Percentiles rank a stretch among this genome's conserved stretches.
These are phyloP conservation scores for Coelinius sp. DNA, from an alignment of 2,888 invertebrate genomes.

Conservation along the genomic window DNA sequence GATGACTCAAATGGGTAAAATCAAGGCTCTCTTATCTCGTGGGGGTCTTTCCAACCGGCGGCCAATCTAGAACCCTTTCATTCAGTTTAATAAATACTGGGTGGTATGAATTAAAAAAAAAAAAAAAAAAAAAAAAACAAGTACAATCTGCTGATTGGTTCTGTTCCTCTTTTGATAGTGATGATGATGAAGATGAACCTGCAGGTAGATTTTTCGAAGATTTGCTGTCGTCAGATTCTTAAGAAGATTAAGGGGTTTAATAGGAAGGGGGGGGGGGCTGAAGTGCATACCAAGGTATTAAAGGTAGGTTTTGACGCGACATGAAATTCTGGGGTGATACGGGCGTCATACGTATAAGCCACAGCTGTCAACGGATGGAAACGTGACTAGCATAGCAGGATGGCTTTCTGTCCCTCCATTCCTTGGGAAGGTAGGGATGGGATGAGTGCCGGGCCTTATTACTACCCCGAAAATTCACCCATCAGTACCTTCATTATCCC, in stretches of 20 bases:
- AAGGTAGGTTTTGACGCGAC: constrained; percentile 60
- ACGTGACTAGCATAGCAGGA: constrained; percentile 68
- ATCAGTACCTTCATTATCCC: constrained; percentile 67
- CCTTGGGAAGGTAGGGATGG: constrained; percentile 14
- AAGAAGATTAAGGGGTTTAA: background rate
- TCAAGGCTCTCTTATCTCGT: constrained; percentile 61
- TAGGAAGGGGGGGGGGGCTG: constrained; percentile 46
- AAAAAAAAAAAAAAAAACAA: background rate
- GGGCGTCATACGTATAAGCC: constrained; percentile 70
- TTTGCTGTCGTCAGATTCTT: background rate
- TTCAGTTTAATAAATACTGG: constrained; percentile 7
- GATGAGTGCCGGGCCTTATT: constrained; percentile 64
- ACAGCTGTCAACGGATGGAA: constrained; percentile 69
- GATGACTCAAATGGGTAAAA: constrained; percentile 70
- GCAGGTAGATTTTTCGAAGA: background rate
- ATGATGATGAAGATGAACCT: background rate
- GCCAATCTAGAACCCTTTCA: constrained; percentile 23
- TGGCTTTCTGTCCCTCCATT: constrained; percentile 35
- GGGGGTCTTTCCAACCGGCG: background rate
- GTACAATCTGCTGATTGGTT: background rate
- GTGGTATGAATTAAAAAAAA: background rate
- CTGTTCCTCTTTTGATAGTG: background rate
- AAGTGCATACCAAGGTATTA: constrained; percentile 67
- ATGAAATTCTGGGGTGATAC: constrained; percentile 69
- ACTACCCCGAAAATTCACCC: constrained; percentile 58